Percentiles rank a stretch among this genome's conserved stretches.
Conservation (phyloP, 2,888 invertebrate species). For the Drosophila ustulata region DNA sequence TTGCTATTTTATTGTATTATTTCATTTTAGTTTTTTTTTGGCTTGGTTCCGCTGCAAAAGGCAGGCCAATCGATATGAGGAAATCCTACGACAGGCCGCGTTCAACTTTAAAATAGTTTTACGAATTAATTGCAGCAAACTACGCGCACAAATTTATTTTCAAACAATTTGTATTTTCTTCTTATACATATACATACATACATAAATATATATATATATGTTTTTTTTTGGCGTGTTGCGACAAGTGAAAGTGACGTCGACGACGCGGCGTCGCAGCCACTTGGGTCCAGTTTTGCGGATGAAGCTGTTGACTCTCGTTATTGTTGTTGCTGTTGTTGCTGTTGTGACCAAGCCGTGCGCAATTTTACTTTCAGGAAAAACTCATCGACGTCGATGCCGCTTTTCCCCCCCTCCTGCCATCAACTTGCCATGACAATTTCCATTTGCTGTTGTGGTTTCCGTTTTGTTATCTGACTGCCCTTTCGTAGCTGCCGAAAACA, state of each 20-base stretch:
- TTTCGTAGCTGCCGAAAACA: constrained; percentile 44
- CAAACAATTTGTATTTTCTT: not conserved
- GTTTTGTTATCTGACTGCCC: constrained; percentile 51
- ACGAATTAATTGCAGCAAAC: constrained; percentile 49
- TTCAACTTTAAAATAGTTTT: constrained; percentile 41
- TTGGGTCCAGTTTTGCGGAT: constrained; percentile 39
- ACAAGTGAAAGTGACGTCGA: constrained; percentile 53
- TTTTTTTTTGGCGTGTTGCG: constrained; percentile 26
- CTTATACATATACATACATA: constrained; percentile 2
- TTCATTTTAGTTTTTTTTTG: constrained; percentile 14
- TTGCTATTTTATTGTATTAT: constrained; percentile 5
- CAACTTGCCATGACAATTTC: constrained; percentile 16
- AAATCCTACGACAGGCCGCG: constrained; percentile 40
- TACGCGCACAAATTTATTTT: constrained; percentile 39
- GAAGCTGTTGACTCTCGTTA: constrained; percentile 27
- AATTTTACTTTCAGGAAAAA: constrained; percentile 52
- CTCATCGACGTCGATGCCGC: constrained; percentile 24
- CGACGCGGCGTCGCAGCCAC: constrained; percentile 6
- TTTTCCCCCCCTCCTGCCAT: not conserved
- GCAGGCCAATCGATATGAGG: constrained; percentile 52
- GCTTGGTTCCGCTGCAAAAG: constrained; percentile 49
- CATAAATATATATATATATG: constrained; percentile 4
- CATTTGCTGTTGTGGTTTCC: constrained; percentile 41
- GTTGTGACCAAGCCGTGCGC: constrained; percentile 29
- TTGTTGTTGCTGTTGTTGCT: constrained; percentile 21